Evolutionary conservation across 2,888 invertebrate genomes (phyloP), one percentile per base, ranked within the genome.

Genomic region (Tromatobia lineatoria): DNA sequence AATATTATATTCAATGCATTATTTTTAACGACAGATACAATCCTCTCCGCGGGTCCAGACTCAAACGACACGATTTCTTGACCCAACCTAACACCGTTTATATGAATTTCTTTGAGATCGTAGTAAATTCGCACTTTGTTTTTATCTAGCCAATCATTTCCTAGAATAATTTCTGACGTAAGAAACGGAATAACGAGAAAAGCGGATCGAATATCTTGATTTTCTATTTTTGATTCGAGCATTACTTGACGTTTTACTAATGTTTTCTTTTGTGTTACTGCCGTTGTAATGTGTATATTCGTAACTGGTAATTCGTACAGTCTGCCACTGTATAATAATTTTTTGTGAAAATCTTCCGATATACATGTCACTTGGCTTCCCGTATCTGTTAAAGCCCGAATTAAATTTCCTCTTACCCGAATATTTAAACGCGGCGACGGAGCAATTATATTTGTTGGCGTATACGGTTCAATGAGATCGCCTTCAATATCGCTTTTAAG

Each of bases 291-390:
- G 23, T 70, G 52, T 0, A 85, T 59, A 57, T 84, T 85, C 1
- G 54, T 71, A 13, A 87, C 82, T 0, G 85, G 85, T 0, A 87
- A 34, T 70, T 77, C 80, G 29, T 29, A 29, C 29, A 29, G 29
- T 29, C 6, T 29, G 6, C 29, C 29, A 29, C 2, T 29, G 6
- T 79, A 64, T 11, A 87, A 25, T 85, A 52, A 47, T 89, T 88
- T 20, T 82, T 80, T 25, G 86, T 85, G 75, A 88, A 87, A 61
- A 78, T 79, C 18, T 42, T 54, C 29, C 86, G 90, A n/a, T 29
- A 29, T 6, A 6, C 29, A 29, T 29, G 29, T 29, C 2, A 29
- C 29, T 29, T 29, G 29, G 29, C 29, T 29, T 29, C 29, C 29
- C 29, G 29, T 29, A 29, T 29, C 29, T 6, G 6, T 6, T 6